Evolutionary conservation across 2,797 vertebrate genomes (phyloP).

Genomic region (Myotis daubentonii): DNA sequence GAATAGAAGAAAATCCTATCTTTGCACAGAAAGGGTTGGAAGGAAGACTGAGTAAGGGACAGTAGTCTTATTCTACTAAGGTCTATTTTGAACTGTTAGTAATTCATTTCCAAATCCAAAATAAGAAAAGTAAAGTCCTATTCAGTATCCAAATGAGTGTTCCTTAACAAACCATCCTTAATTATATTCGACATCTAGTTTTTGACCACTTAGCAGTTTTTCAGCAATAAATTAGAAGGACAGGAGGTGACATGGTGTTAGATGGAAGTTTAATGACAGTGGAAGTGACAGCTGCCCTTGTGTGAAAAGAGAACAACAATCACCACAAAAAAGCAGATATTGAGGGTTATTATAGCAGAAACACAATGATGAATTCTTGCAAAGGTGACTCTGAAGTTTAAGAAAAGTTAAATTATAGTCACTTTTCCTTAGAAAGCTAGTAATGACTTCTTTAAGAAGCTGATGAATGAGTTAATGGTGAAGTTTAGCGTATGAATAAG

Average conservation of each 20-base stretch:
- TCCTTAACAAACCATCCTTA: constrained; percentile 58
- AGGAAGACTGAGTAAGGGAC: background rate
- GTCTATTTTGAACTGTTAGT: background rate
- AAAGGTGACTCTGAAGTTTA: background rate
- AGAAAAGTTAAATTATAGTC: background rate
- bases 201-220: constrained; percentile 73
- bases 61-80: background rate
- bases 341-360: background rate
- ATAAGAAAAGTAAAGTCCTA: background rate
- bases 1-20: background rate
- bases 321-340: background rate
- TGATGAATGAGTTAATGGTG: background rate
- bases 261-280: constrained; percentile 57
- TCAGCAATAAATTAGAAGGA: constrained; percentile 63
- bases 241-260: constrained; percentile 44
- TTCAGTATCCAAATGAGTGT: background rate
- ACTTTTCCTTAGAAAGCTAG: background rate
- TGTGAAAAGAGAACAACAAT: background rate
- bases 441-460: constrained; percentile 15
- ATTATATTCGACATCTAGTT: constrained; percentile 50
- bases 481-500: background rate
- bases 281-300: constrained; percentile 67
- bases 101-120: constrained; percentile 48
- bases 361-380: background rate
- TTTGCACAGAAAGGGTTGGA: background rate